Base-by-base conservation (phyloP, 2,888 invertebrate species). In the Chorisops tibialis region DNA sequence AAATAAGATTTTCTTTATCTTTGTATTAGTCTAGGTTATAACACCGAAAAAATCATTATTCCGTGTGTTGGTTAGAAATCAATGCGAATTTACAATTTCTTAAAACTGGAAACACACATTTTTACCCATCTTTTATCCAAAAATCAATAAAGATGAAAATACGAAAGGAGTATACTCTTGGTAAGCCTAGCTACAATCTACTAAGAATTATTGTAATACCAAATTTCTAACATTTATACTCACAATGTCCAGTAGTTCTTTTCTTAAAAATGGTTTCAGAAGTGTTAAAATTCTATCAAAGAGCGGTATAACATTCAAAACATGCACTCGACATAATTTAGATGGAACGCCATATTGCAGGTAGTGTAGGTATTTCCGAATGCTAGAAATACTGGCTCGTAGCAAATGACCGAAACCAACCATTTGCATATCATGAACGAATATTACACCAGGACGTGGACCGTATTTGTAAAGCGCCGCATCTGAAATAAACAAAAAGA, bases 341-440 rank as follows among this genome's bases (percentile, higher is more conserved):
- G 86, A 80, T 2, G 87, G 87, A 72, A 85, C 71, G 14, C 82
- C 87, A 68, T 87, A 86, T 73, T 88, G 86, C 3, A 87, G 74
- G 72, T 85, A 87, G 63, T 80, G 79, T 74, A 86, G 83, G 74
- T 86, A 85, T 72, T 82, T 83, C 54, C 82, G 80, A 1, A 87
- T 74, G 0, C 81, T 75, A 54, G 81, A 79, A 63, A 86, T 73
- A 66, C 82, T 82, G 37, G 85, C 77, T 69, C 81, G 74, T 2
- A 83, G 80, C 5, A 86, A 72, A 71, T 86, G 85, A 0, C 81
- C 80, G 6, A 84, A 73, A 67, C 79, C 79, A 0, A 85, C 85
- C 0, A 85, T 85, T 45, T 79, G 77, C 86, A 86, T 86, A 71
- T 87, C 86, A 67, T 87, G 86, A 1, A 87, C 75, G 70, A 87